phyloP scores from a whole-genome alignment of 2,113 vertebrate species.

The Equus quagga region DNA sequence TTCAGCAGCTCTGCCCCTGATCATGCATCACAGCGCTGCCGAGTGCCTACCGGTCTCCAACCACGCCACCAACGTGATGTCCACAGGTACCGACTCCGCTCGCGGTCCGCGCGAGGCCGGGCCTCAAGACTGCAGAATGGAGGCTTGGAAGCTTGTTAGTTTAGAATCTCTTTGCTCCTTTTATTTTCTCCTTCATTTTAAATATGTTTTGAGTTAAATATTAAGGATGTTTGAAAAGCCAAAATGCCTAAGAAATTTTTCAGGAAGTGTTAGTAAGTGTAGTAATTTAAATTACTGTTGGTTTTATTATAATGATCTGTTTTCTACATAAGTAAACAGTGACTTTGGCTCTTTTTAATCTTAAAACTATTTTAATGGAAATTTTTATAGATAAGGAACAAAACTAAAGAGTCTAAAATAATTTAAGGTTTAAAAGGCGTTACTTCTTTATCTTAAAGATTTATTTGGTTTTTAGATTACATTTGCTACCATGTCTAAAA shows the following conservation, averaged over 20 bases:
- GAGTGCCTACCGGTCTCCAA: constrained; percentile 95
- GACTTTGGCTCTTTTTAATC: constrained; percentile 11
- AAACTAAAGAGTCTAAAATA: constrained; percentile 39
- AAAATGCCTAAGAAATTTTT: background rate
- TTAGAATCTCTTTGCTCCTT: background rate
- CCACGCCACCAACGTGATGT: constrained; percentile 94
- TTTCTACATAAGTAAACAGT: constrained; percentile 13
- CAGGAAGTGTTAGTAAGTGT: background rate
- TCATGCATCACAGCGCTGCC: constrained; percentile 95
- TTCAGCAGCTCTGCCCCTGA: constrained; percentile 92
- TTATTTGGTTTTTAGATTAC: constrained; percentile 19
- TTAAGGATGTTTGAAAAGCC: background rate
- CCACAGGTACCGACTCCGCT: constrained; percentile 92
- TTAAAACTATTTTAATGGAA: constrained; percentile 10
- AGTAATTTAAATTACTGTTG: background rate
- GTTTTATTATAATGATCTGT: background rate
- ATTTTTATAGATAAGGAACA: background rate
- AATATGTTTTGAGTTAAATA: constrained; percentile 32
- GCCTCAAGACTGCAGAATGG: background rate
- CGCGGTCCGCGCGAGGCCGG: background rate
- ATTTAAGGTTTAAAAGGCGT: constrained; percentile 28
- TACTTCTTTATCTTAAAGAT: constrained; percentile 15
- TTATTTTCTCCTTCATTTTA: background rate
- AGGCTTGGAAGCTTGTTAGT: background rate
- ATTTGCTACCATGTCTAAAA: background rate